phyloP scores from a whole-genome alignment of 2,888 invertebrate species.

The Itoplectis maculator region DNA sequence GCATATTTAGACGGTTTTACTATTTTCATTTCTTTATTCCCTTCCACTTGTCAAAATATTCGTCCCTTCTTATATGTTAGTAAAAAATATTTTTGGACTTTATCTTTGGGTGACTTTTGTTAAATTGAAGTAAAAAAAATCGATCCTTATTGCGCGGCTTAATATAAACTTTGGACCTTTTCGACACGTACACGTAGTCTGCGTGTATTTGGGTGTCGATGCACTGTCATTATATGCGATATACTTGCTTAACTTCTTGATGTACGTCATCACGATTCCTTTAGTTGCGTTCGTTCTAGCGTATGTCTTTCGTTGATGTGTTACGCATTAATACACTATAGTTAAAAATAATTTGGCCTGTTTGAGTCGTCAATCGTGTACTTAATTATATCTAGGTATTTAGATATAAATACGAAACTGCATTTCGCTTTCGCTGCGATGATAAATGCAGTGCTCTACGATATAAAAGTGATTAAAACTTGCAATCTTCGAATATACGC shows the following conservation, averaged over 20 bases:
- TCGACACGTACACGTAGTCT: constrained; percentile 14
- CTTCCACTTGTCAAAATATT: constrained; percentile 68
- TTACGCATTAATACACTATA: constrained; percentile 7
- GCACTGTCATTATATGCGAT: constrained; percentile 14
- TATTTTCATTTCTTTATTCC: constrained; percentile 33
- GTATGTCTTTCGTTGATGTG: constrained; percentile 22
- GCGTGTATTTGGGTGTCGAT: not conserved
- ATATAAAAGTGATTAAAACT: constrained; percentile 2
- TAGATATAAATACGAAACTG: not conserved
- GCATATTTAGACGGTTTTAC: constrained; percentile 55
- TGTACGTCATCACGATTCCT: constrained; percentile 14
- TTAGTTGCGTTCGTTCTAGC: not conserved
- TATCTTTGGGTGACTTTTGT: constrained; percentile 81
- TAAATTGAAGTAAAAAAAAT: constrained; percentile 72
- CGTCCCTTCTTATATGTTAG: constrained; percentile 73
- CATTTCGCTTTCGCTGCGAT: not conserved
- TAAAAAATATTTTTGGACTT: constrained; percentile 82
- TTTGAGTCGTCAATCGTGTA: constrained; percentile 18
- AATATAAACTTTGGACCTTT: constrained; percentile 47
- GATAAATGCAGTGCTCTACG: not conserved
- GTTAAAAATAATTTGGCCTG: constrained; percentile 35
- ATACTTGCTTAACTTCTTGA: constrained; percentile 4
- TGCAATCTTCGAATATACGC: not conserved
- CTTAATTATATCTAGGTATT: constrained; percentile 8
- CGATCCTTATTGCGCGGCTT: constrained; percentile 52